Evolutionary conservation across 2,888 invertebrate genomes (phyloP).

Genomic region (Flexamia atlantica): DNA sequence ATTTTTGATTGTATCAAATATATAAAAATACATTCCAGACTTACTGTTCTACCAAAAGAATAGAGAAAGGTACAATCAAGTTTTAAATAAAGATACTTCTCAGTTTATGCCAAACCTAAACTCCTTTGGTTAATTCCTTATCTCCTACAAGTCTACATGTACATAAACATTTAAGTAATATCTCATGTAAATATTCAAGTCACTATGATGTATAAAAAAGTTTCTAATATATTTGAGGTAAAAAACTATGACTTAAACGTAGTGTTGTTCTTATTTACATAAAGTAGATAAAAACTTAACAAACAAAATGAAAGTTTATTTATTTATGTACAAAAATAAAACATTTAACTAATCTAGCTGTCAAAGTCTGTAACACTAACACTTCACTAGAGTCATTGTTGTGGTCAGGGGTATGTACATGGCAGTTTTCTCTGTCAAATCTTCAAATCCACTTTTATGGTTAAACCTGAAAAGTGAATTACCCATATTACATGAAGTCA

Average conservation of each 20-base stretch:
- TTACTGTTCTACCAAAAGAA: background rate
- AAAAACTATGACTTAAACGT: conserved; percentile 49
- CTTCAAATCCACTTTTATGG: background rate
- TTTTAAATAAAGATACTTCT: too few species aligned
- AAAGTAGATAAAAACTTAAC: conserved; percentile 50
- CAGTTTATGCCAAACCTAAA: background rate
- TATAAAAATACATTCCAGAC: too few species aligned
- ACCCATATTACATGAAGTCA: too few species aligned
- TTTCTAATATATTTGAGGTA: conserved; percentile 44
- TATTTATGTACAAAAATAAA: conserved; percentile 56
- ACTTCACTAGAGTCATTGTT: conserved; percentile 34
- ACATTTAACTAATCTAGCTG: conserved; percentile 53
- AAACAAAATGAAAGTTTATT: conserved; percentile 31
- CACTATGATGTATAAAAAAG: conserved; percentile 39
- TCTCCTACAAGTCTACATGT: conserved; percentile 36
- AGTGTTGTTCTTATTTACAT: conserved; percentile 44
- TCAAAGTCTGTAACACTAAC: background rate
- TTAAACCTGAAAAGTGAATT: conserved; percentile 35
- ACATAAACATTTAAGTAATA: conserved; percentile 38
- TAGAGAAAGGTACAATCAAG: background rate
- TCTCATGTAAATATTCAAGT: conserved; percentile 15
- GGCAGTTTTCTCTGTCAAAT: conserved; percentile 27
- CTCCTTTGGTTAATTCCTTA: conserved; percentile 37
- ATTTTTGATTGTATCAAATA: too few species aligned
- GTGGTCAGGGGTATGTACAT: conserved; percentile 41